These are phyloP conservation scores for Eunapius fragilis DNA, from an alignment of 37 sponge, comb jelly and placozoan species.

Conservation along the genomic window DNA sequence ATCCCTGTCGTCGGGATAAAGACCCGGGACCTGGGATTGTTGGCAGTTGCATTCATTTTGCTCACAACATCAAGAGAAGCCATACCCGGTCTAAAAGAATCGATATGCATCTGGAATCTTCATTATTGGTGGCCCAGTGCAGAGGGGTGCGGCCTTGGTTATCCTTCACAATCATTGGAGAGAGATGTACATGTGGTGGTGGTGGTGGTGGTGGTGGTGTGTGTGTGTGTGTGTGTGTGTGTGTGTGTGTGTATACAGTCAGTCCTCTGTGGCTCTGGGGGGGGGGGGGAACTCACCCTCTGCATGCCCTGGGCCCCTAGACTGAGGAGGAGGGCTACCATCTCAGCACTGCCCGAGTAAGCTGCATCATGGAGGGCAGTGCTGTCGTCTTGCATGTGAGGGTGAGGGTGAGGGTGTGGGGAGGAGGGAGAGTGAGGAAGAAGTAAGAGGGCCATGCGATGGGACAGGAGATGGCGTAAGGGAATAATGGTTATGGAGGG, in stretches of 20 bases:
- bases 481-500: no score
- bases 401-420: not conserved
- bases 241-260: no score
- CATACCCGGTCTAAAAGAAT: conserved; percentile 71
- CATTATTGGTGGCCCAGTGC: conserved; percentile 82
- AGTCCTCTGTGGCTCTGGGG: no score
- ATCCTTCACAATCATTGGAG: conserved; percentile 41
- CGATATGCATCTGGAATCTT: conserved; percentile 36
- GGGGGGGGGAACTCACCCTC: conserved; percentile 22
- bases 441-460: not conserved
- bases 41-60: not conserved
- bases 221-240: not conserved
- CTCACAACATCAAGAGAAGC: not conserved
- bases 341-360: conserved; percentile 50
- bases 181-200: not conserved
- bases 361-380: conserved; percentile 79
- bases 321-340: conserved; percentile 68
- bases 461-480: not conserved
- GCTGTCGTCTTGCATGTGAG: conserved; percentile 61
- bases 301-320: conserved; percentile 68
- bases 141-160: conserved; percentile 71
- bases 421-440: not conserved
- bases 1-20: conserved; percentile 61
- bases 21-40: conserved; percentile 59
- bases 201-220: not conserved